Base-by-base conservation (phyloP, 1,140 invertebrate genomes). In the Drosophila ercepeae region DNA sequence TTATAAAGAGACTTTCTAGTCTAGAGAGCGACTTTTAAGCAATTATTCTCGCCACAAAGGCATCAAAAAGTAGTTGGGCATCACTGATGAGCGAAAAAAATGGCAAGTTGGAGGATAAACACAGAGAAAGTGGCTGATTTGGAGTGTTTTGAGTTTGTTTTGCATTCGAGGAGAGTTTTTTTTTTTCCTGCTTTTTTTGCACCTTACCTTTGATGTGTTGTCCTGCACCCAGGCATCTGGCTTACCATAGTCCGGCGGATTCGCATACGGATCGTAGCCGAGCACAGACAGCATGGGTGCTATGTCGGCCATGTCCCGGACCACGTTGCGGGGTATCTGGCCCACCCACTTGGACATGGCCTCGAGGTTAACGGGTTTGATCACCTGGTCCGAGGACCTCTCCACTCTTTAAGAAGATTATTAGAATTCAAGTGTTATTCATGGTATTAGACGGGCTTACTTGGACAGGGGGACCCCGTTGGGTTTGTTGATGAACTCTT, bases 341-440 rank as follows among this genome's bases (percentile, higher is more conserved):
- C 97, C 97, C 32, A 99, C 98, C 99, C 99, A 99, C 92, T 99
- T 99, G 68, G 95, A 95, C 45, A 99, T 92, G 6, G 98, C 98
- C 92, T 99, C 98, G 60, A 98, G 92, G 93, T 99, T 99, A 9
- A 99, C 96, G 4, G 99, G 98, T 91, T 99, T 99, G 90, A 99
- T 97, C 50, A 99, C 98, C 94, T 99, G 98, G 93, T 99, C 98
- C 64, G 98, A 98, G 11, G 98, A 99, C 55, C 98, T 94, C 92
- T 99, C 98, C 76, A 98, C 97, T 92, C 98, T 99, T 14, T 3
- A 14, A 57, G 21, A 19, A 19, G 2, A 8, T 13, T 13, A 44
- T 1, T 27, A 13, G 13, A n/a, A 18, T n/a, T n/a, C n/a, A 36
- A 8, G 2, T 7, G 18, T 8, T 23, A 29, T 19, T 44, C 3